Base-by-base conservation (phyloP, 2,888 invertebrate genomes). In the Zaprionus bogoriensis region DNA sequence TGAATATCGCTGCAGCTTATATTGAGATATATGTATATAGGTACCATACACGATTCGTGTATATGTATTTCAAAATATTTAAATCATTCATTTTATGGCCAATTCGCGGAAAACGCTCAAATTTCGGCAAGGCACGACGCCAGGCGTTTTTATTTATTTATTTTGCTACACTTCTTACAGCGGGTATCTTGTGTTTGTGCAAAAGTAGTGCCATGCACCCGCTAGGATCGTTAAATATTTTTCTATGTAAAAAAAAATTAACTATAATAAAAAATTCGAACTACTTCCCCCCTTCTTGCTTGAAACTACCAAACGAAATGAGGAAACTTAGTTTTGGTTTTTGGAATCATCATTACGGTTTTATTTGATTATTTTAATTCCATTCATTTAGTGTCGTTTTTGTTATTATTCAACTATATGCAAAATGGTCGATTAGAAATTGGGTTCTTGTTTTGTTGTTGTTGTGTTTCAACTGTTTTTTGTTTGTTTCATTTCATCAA, bases 371-470 rank as follows among this genome's bases (percentile, higher is more conserved):
- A 80, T 64, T 72, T 83, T 44, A 83, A 68, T 83, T 80, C 79
- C 84, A 77, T 70, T 83, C 65, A 62, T 74, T 83, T 67, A 77
- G 72, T 72, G 77, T 80, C 61, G 62, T 48, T 62, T 63, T 57
- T 70, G 63, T 73, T 80, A 71, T 76, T 82, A 84, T 77, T 84
- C 75, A 84, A 77, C 70, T 84, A 81, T 72, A 77, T 73, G 81
- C 70, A 78, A 80, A 80, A 84, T 84, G 70, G 70, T 80, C 84
- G 78, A 81, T 80, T 75, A 80, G 82, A 80, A 80, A 75, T 77
- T 69, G 58, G 32, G 32, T 36, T 36, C 45, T 74, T 70, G 42
- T 30, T 54, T 57, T 57, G n/a, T 36, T 36, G 45, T 74, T 70
- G 42, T 30, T 54, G 53, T 57, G n/a, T 44, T 47, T 47, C 32